Percentiles rank a stretch among this genome's conserved stretches.
These are phyloP conservation scores for Caenorhabditis sulstoni DNA, from an alignment of 2,888 invertebrate species.

Conservation along the genomic window DNA sequence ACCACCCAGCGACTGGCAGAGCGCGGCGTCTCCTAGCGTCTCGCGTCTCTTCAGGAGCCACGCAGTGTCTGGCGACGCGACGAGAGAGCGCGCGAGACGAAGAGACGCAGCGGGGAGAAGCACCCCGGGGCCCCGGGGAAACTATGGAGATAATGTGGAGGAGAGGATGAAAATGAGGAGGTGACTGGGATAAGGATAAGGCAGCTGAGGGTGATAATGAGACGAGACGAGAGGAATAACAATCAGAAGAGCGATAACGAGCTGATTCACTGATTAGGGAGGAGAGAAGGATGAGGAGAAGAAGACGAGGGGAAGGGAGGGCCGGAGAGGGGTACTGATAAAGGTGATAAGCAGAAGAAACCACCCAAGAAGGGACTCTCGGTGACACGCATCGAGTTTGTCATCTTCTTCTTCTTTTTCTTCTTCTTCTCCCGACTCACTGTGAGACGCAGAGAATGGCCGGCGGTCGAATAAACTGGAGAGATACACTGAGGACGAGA, in stretches of 20 bases:
- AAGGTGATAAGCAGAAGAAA: conserved; percentile 14
- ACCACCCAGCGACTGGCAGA: conserved; percentile 63
- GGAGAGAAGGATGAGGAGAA: not conserved
- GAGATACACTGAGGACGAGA: not conserved
- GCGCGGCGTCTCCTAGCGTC: conserved; percentile 34
- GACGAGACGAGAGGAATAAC: too few species aligned
- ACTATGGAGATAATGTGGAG: conserved; percentile 16
- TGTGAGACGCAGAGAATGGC: conserved; percentile 55
- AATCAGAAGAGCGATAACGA: too few species aligned
- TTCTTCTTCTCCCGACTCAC: not conserved
- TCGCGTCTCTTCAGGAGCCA: conserved; percentile 44
- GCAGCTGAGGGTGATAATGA: too few species aligned
- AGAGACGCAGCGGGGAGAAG: conserved; percentile 42
- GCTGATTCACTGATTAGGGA: not conserved
- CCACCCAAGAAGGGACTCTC: conserved; percentile 17
- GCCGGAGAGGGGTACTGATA: not conserved
- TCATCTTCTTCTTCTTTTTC: conserved; percentile 17
- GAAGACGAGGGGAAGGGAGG: not conserved
- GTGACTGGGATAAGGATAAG: too few species aligned
- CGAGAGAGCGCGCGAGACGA: conserved; percentile 35
- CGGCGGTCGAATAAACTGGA: conserved; percentile 43
- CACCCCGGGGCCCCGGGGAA: conserved; percentile 17
- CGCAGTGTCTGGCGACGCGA: conserved; percentile 36
- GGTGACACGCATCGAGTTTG: conserved; percentile 41
- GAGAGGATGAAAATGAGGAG: conserved; percentile 11